Conservation (phyloP, 2,888 invertebrate species). For the Mesorhabditis belari region DNA sequence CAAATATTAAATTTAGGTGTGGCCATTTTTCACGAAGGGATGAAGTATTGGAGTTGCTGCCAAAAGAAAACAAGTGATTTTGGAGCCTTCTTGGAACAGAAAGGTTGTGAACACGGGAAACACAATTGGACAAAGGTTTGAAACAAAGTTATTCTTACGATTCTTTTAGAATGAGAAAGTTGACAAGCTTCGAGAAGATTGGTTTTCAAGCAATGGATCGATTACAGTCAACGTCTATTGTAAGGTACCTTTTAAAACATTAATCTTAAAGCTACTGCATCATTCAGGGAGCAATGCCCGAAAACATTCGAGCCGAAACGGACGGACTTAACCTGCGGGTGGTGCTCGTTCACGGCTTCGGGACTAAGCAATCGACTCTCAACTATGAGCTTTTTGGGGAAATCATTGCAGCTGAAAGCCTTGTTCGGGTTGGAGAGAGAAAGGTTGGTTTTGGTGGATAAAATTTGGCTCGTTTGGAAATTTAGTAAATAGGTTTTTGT, state of each 20-base stretch:
- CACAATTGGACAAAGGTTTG: conserved; percentile 78
- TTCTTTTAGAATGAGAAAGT: conserved; percentile 38
- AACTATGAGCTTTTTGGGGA: conserved; percentile 47
- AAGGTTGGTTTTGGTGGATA: conserved; percentile 18
- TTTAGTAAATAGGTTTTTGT: neutral
- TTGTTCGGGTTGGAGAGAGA: conserved; percentile 39
- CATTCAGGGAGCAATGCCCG: conserved; percentile 71
- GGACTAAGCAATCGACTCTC: conserved; percentile 30
- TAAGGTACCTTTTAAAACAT: conserved; percentile 13
- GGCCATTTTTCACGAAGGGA: conserved; percentile 40
- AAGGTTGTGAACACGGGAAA: conserved; percentile 75
- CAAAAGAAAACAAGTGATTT: conserved; percentile 87
- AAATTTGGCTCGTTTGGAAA: neutral
- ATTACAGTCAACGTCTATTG: conserved; percentile 49
- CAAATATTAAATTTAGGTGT: neutral
- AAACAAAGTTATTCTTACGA: too few species aligned
- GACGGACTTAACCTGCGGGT: conserved; percentile 67
- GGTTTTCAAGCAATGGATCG: conserved; percentile 42
- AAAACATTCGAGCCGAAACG: conserved; percentile 68
- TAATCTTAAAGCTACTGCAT: neutral
- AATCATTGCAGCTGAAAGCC: conserved; percentile 36
- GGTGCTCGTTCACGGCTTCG: conserved; percentile 40
- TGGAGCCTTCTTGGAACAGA: conserved; percentile 79
- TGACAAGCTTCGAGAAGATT: conserved; percentile 47
- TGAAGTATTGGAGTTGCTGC: conserved; percentile 66